phyloP scores from a whole-genome alignment of 2,113 vertebrate genomes.

The Talpa occidentalis region DNA sequence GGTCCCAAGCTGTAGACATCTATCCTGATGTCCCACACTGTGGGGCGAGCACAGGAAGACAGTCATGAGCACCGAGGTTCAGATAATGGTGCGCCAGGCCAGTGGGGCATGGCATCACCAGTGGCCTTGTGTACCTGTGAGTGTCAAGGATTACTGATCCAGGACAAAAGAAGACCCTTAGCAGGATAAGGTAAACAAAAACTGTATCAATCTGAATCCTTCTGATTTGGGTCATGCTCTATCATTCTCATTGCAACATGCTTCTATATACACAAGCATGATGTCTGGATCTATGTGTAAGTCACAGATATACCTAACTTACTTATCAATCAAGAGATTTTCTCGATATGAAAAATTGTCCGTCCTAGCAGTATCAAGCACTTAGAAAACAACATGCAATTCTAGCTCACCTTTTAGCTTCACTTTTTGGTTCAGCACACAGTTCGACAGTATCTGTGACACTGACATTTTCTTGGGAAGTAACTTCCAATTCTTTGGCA shows the following conservation, averaged over 20 bases:
- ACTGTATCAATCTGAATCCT: neutral
- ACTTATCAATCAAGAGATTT: neutral
- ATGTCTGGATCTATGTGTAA: neutral
- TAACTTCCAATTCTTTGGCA: slow-evolving; percentile 49
- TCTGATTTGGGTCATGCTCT: neutral
- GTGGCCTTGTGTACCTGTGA: neutral
- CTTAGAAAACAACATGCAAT: neutral
- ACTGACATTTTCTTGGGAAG: slow-evolving; percentile 45
- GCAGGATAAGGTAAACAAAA: neutral
- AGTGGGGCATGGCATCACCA: neutral
- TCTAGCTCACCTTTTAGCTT: slow-evolving; percentile 82
- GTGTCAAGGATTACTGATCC: neutral
- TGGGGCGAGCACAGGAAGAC: accelerated
- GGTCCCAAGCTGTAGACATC: neutral
- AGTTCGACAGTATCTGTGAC: neutral
- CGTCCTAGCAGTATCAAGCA: neutral
- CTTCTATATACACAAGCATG: neutral
- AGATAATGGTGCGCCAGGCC: accelerated
- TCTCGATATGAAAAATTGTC: neutral
- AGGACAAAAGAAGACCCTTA: neutral
- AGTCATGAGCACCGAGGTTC: accelerated
- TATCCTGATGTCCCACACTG: neutral
- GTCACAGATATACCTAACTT: neutral
- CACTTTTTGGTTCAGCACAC: slow-evolving; percentile 66
- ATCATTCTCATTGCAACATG: neutral